phyloP scores from a whole-genome alignment of 2,797 vertebrate genomes.

The Kryptolebias ocellatus region DNA sequence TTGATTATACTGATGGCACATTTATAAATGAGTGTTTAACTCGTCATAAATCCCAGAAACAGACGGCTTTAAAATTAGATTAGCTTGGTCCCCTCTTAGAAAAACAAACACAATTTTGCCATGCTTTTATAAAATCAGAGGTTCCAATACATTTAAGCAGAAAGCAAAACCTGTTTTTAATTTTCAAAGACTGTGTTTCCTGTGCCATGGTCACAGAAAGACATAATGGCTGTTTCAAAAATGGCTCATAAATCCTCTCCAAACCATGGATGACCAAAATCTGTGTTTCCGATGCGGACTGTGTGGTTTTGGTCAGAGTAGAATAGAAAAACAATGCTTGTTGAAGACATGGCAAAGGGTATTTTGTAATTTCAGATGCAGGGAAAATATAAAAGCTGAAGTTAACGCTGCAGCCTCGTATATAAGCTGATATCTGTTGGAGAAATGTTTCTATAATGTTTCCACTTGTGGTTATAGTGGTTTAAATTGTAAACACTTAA shows the following conservation, averaged over 20 bases:
- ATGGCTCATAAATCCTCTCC: background rate
- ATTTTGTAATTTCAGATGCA: background rate
- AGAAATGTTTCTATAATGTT: background rate
- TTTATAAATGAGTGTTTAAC: too few relatives aligned
- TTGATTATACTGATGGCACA: too few relatives aligned
- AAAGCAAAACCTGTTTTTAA: too few relatives aligned
- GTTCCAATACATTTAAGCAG: too few relatives aligned
- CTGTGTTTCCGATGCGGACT: background rate
- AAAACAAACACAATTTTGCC: too few relatives aligned
- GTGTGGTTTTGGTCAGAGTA: background rate
- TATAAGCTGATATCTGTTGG: background rate
- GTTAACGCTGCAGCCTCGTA: background rate
- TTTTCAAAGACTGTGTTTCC: too few relatives aligned
- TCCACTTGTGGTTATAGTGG: background rate
- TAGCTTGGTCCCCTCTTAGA: too few relatives aligned
- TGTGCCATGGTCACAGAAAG: background rate
- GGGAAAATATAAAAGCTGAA: background rate
- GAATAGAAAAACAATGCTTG: background rate
- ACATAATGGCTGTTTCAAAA: background rate
- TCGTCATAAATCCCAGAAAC: too few relatives aligned
- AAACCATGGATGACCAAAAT: background rate
- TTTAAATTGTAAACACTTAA: background rate
- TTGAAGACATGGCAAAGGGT: background rate
- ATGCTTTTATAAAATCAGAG: too few relatives aligned
- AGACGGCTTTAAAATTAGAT: too few relatives aligned